Percentiles rank a stretch among this genome's conserved stretches.
phyloP scores from a whole-genome alignment of 2,888 invertebrate species.

The Carterocephalus palaemon region DNA sequence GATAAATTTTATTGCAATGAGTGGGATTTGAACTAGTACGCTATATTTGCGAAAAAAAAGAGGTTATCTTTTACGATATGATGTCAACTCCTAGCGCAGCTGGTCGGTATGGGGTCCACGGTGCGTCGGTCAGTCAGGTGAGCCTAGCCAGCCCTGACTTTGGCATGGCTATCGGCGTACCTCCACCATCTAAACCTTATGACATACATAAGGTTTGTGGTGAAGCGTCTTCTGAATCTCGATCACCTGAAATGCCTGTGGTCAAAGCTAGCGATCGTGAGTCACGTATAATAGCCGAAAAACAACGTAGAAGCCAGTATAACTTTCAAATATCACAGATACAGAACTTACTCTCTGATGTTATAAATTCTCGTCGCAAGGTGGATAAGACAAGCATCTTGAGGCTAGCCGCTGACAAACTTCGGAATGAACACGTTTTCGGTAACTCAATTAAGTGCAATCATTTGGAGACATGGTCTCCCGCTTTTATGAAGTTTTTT shows the following conservation, averaged over 20 bases:
- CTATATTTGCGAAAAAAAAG: too few species aligned
- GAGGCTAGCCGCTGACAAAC: constrained; percentile 90
- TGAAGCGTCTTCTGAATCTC: constrained; percentile 70
- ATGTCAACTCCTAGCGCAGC: constrained; percentile 59
- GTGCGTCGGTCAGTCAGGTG: constrained; percentile 46
- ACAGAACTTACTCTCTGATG: constrained; percentile 89
- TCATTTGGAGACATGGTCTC: constrained; percentile 72
- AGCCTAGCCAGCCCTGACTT: constrained; percentile 47
- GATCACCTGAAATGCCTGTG: constrained; percentile 60
- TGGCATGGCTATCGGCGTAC: constrained; percentile 48
- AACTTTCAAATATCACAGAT: constrained; percentile 91
- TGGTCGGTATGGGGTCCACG: constrained; percentile 46
- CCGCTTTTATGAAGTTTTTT: constrained; percentile 80
- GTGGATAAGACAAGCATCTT: constrained; percentile 95
- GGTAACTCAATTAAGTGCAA: constrained; percentile 73
- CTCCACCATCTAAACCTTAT: constrained; percentile 43
- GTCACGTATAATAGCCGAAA: constrained; percentile 93
- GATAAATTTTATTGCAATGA: constrained; percentile 24
- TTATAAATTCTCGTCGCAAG: constrained; percentile 88
- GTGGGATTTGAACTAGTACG: constrained; percentile 35
- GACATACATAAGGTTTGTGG: constrained; percentile 51
- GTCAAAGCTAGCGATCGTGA: constrained; percentile 85
- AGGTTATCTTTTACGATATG: constrained; percentile 31
- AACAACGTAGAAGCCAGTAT: constrained; percentile 92
- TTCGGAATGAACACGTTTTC: constrained; percentile 87